Conservation (phyloP, 2,888 invertebrate species). For the Chrysina gloriosa region DNA sequence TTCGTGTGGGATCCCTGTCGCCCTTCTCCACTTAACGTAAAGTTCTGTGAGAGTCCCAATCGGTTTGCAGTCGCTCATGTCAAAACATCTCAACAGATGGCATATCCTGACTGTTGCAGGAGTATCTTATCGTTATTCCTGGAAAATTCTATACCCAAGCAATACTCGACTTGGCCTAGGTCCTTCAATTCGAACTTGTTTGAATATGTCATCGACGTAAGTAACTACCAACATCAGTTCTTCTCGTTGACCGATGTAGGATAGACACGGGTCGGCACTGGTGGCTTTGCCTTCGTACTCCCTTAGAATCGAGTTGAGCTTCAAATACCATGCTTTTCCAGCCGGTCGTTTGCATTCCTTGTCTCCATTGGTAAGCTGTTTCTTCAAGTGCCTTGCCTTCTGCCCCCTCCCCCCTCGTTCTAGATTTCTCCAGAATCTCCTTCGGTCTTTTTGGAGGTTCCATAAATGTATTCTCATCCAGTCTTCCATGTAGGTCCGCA, state of each 20-base stretch:
- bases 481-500: no score
- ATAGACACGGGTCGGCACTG: constrained; percentile 48
- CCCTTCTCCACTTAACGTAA: no score
- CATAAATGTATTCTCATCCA: constrained; percentile 3
- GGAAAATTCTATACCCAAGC: constrained; percentile 52
- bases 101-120: no score
- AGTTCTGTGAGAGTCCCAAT: no score
- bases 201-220: constrained; percentile 52
- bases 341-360: constrained; percentile 40
- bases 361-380: no score
- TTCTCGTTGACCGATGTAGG: constrained; percentile 39
- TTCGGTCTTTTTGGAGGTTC: neutral
- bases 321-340: constrained; percentile 46
- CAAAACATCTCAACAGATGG: no score
- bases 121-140: no score
- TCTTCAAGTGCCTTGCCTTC: no score
- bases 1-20: no score
- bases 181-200: constrained; percentile 38
- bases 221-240: constrained; percentile 45
- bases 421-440: no score
- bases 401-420: no score
- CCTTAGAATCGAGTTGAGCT: constrained; percentile 43
- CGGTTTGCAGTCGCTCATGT: no score
- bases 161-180: constrained; percentile 47
- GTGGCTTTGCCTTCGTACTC: constrained; percentile 44